Conservation (phyloP, 2,888 invertebrate species). For the Steinernema scapterisci region DNA sequence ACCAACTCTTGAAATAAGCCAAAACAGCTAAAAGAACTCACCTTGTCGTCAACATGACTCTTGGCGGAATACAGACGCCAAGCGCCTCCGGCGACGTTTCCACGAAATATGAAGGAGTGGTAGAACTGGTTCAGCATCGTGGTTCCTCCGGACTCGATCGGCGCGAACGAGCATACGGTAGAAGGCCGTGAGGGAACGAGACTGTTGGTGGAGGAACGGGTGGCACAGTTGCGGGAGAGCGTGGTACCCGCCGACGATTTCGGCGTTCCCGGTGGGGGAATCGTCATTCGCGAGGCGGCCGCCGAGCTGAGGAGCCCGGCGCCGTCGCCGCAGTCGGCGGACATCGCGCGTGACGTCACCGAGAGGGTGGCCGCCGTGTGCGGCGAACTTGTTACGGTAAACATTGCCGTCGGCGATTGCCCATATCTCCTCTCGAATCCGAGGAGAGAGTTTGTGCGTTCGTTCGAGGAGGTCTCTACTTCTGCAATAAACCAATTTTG, state of each 20-base stretch:
- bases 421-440: slow-evolving; percentile 3
- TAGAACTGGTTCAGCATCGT: slow-evolving; percentile 29
- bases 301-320: slow-evolving; percentile 10
- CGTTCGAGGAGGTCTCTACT: not conserved
- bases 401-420: slow-evolving; percentile 31
- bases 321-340: slow-evolving; percentile 30
- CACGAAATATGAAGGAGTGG: slow-evolving; percentile 29
- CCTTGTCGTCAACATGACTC: slow-evolving; percentile 54
- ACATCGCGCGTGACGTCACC: slow-evolving; percentile 33
- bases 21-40: slow-evolving; percentile 14
- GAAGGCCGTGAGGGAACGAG: slow-evolving; percentile 23
- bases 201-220: slow-evolving; percentile 11
- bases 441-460: too few species aligned
- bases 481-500: slow-evolving; percentile 32
- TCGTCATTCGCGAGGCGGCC: slow-evolving; percentile 25
- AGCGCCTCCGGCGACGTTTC: slow-evolving; percentile 43
- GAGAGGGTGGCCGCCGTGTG: slow-evolving; percentile 29
- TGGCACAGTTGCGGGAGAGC: slow-evolving; percentile 28
- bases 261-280: slow-evolving; percentile 27
- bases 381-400: slow-evolving; percentile 32
- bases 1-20: too few species aligned
- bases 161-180: slow-evolving; percentile 32
- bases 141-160: slow-evolving; percentile 4
- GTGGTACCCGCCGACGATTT: slow-evolving; percentile 24
- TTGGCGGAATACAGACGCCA: slow-evolving; percentile 57